Conservation (phyloP, 2,113 vertebrate species). For the Pagrus major region DNA sequence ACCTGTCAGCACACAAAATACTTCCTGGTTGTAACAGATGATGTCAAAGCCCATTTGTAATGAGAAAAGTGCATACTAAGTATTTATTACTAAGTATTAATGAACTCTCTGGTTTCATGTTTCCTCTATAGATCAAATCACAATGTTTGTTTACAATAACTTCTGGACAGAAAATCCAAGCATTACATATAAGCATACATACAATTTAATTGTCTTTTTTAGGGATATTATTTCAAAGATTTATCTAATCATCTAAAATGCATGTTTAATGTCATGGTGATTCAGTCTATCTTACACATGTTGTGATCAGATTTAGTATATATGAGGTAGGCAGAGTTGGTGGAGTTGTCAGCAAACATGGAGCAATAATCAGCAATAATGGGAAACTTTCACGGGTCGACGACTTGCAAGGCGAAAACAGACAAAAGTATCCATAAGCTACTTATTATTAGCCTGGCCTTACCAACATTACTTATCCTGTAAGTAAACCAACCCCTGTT, state of each 20-base stretch:
- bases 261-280: too few relatives aligned
- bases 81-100: too few relatives aligned
- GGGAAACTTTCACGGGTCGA: background rate
- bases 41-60: background rate
- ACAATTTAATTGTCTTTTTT: too few relatives aligned
- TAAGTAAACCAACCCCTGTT: background rate
- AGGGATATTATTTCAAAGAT: too few relatives aligned
- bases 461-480: background rate
- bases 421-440: background rate
- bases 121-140: too few relatives aligned
- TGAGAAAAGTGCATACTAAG: background rate
- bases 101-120: background rate
- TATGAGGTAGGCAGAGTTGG: background rate
- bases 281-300: too few relatives aligned
- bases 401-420: background rate
- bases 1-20: background rate
- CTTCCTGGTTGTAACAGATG: background rate
- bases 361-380: too few relatives aligned
- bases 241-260: too few relatives aligned
- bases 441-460: background rate
- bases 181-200: too few relatives aligned
- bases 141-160: too few relatives aligned
- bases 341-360: background rate
- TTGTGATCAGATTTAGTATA: background rate
- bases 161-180: too few relatives aligned